Conservation (phyloP, 2,888 invertebrate genomes). For the Macaria liturata region DNA sequence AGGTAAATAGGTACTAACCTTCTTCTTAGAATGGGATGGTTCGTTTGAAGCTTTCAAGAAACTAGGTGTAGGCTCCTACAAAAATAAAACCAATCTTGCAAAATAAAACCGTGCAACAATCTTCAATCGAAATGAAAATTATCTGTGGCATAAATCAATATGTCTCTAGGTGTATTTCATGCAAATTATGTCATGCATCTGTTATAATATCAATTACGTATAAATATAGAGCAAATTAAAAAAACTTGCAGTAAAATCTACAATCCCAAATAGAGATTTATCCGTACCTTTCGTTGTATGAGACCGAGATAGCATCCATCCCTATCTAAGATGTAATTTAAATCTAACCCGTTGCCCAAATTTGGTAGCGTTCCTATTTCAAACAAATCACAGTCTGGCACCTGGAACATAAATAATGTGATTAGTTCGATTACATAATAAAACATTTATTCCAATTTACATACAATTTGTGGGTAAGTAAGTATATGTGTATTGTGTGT, state of each 20-base stretch:
- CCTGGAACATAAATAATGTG: slow-evolving; percentile 60
- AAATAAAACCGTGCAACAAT: slow-evolving; percentile 21
- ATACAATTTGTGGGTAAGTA: no score
- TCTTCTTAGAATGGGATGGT: slow-evolving; percentile 9
- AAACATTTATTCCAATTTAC: no score
- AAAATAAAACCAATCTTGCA: slow-evolving; percentile 4
- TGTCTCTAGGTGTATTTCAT: no score
- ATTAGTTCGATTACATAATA: no score
- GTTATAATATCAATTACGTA: no score
- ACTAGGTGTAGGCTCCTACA: slow-evolving; percentile 5
- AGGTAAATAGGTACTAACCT: slow-evolving; percentile 6
- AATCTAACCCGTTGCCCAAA: slow-evolving; percentile 72
- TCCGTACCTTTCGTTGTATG: slow-evolving; percentile 85
- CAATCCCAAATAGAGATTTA: no score
- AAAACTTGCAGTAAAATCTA: no score
- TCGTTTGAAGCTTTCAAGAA: slow-evolving; percentile 1
- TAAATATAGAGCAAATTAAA: no score
- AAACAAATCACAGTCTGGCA: slow-evolving; percentile 88
- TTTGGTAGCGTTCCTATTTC: slow-evolving; percentile 84
- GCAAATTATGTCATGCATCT: no score
- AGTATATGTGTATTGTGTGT: no score
- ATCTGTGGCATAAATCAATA: no score
- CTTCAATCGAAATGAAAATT: no score
- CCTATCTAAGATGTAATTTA: slow-evolving; percentile 73
- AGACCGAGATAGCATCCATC: slow-evolving; percentile 87